A percentile compares a stretch with the other conserved stretches of the same genome.
Conservation (phyloP, 2,888 invertebrate species). For the Polyommatus iphigenia region DNA sequence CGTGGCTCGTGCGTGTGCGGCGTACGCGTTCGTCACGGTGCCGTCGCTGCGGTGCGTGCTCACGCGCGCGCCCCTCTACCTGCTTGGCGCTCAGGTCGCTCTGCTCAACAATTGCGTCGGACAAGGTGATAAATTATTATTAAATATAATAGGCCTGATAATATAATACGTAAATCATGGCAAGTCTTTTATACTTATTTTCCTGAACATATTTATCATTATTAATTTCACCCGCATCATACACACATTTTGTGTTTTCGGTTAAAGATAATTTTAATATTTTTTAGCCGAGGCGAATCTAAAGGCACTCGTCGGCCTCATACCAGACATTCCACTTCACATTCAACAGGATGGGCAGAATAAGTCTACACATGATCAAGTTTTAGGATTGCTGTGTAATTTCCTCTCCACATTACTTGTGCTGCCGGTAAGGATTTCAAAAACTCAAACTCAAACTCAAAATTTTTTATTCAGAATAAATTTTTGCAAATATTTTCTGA, state of each 20-base stretch:
- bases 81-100: conserved; percentile 93
- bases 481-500: too few relatives aligned
- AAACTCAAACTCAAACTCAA: too few relatives aligned
- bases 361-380: conserved; percentile 85
- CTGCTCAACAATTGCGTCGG: conserved; percentile 93
- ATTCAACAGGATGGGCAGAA: conserved; percentile 87
- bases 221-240: too few relatives aligned
- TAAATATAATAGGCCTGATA: background rate
- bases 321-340: conserved; percentile 87
- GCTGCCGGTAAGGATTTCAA: conserved; percentile 84
- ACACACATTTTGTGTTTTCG: background rate
- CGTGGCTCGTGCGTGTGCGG: conserved; percentile 94
- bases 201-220: too few relatives aligned
- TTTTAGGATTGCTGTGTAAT: conserved; percentile 86
- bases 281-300: conserved; percentile 93
- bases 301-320: conserved; percentile 90
- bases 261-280: conserved; percentile 10
- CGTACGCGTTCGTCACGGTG: conserved; percentile 97
- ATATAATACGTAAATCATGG: too few relatives aligned
- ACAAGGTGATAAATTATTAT: conserved; percentile 82
- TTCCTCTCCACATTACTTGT: conserved; percentile 90
- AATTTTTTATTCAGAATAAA: too few relatives aligned
- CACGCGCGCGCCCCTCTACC: conserved; percentile 89
- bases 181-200: too few relatives aligned
- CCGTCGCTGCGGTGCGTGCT: conserved; percentile 94